Percentiles rank a stretch among this genome's conserved stretches.
Conservation (phyloP, 2,888 invertebrate genomes). For the Rugalucina vietnamica region DNA sequence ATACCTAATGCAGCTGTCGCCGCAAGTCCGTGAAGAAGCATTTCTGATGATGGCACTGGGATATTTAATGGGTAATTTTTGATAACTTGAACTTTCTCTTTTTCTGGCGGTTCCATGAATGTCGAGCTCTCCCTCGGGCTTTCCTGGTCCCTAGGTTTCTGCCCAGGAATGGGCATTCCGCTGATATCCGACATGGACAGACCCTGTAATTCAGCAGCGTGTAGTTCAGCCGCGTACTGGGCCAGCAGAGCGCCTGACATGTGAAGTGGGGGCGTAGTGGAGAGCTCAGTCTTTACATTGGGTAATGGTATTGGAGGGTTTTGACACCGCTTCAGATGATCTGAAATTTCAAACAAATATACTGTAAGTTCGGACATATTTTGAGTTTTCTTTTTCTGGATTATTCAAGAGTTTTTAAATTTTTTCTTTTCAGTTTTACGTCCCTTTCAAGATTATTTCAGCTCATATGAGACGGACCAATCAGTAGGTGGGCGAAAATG, state of each 20-base stretch:
- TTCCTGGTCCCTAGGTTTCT: slow-evolving; percentile 40
- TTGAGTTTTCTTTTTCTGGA: too few species aligned
- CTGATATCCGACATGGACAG: slow-evolving; percentile 45
- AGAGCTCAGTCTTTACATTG: slow-evolving; percentile 1
- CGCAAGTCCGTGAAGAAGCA: slow-evolving; percentile 2
- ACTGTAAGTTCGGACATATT: too few species aligned
- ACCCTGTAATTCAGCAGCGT: slow-evolving; percentile 12
- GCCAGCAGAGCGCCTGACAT: background rate
- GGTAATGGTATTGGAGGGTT: slow-evolving; percentile 47
- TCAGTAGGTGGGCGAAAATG: too few species aligned
- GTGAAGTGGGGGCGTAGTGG: background rate
- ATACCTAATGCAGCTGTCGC: background rate
- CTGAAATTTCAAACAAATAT: slow-evolving; percentile 45
- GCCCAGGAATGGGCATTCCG: slow-evolving; percentile 47
- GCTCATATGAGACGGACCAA: too few species aligned
- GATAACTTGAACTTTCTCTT: slow-evolving; percentile 56
- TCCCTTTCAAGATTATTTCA: too few species aligned
- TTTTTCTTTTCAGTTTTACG: too few species aligned
- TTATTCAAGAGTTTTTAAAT: too few species aligned
- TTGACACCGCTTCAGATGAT: slow-evolving; percentile 62
- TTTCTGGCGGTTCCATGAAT: slow-evolving; percentile 53
- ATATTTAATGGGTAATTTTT: slow-evolving; percentile 60
- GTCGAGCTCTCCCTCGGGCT: slow-evolving; percentile 52
- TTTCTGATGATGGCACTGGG: slow-evolving; percentile 54
- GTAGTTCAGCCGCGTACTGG: slow-evolving; percentile 1